Evolutionary conservation across 2,888 invertebrate species (phyloP), one percentile per base, ranked within the genome.

Genomic region (Hydrotaea diabolus): DNA sequence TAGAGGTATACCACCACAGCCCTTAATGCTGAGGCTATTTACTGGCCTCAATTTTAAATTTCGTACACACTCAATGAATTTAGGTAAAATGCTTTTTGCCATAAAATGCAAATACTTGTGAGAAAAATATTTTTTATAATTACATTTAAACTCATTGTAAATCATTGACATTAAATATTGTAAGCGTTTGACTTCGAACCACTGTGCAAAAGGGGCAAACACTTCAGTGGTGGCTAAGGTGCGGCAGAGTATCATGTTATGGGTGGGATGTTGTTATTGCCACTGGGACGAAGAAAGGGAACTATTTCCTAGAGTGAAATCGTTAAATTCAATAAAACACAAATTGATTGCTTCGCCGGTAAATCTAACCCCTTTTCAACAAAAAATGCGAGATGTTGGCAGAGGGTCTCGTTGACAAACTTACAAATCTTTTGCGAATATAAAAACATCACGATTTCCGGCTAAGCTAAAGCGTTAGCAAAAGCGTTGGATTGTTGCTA

Each of bases 301-400:
- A 72, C 59, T 9, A 69, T 80, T 69, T 74, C 31, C 53, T 77
- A 43, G 55, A 39, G 39, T 21, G 53, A 73, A 76, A 57, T 59
- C 26, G 39, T 81, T 76, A 71, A 82, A 85, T 82, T 85, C 81
- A 85, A 85, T 85, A 85, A 79, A 76, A 80, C 59, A 59, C 36
- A 76, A 79, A 82, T 81, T 82, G 78, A 82, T 85, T 78, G 82
- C 84, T 59, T 36, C 75, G 57, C 26, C 57, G 57, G 43, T 36
- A 76, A 46, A 69, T 31, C 31, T 43, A 62, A 73, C 66, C 49
- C 69, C 43, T 76, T 66, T 76, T 53, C 26, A 31, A 31, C 2
- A 69, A 43, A 13, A 69, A 49, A 1, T n/a, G n/a, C 13, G n/a
- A 49, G n/a, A 81, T 81, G 81, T 80, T 84, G 76, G 76, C 81